phyloP scores from a whole-genome alignment of 2,797 vertebrate species.

The Hozukius guyotensis region DNA sequence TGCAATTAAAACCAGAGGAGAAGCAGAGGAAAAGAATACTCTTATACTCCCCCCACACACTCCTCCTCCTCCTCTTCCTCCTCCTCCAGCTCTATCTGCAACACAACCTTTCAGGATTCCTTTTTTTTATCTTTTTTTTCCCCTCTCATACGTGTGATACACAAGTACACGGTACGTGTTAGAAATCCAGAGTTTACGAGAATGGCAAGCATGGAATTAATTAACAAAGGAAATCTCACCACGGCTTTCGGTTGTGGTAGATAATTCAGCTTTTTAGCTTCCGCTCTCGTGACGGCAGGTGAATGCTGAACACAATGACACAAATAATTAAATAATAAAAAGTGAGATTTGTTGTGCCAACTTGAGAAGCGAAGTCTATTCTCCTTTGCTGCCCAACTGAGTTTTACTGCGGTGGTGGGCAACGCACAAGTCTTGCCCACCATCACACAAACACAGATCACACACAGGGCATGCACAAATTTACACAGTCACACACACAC shows the following conservation, averaged over 20 bases:
- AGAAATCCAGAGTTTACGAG: slow-evolving; percentile 72
- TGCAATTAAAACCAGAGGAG: slow-evolving; percentile 91
- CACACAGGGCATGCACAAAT: neutral
- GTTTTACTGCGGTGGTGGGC: slow-evolving; percentile 24
- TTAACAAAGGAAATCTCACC: slow-evolving; percentile 81
- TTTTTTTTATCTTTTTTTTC: slow-evolving; percentile 26
- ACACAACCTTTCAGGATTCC: slow-evolving; percentile 50
- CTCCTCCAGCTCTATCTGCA: slow-evolving; percentile 52
- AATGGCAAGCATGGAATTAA: slow-evolving; percentile 83
- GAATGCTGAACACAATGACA: slow-evolving; percentile 36
- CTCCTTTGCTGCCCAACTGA: neutral
- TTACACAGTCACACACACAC: neutral
- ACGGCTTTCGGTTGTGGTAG: slow-evolving; percentile 59
- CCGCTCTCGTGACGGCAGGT: slow-evolving; percentile 40
- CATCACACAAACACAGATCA: slow-evolving; percentile 15
- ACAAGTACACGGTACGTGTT: slow-evolving; percentile 70
- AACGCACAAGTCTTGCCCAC: slow-evolving; percentile 31
- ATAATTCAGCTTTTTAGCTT: slow-evolving; percentile 71
- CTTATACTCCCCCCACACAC: slow-evolving; percentile 46
- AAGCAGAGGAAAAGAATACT: slow-evolving; percentile 78
- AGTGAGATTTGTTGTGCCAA: slow-evolving; percentile 35
- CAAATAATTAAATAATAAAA: neutral
- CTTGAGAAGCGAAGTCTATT: neutral
- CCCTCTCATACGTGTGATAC: slow-evolving; percentile 57
- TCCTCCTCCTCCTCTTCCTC: slow-evolving; percentile 15